These are phyloP conservation scores for Mesembrinibis cayennensis DNA, from an alignment of 2,113 vertebrate species.

Conservation along the genomic window DNA sequence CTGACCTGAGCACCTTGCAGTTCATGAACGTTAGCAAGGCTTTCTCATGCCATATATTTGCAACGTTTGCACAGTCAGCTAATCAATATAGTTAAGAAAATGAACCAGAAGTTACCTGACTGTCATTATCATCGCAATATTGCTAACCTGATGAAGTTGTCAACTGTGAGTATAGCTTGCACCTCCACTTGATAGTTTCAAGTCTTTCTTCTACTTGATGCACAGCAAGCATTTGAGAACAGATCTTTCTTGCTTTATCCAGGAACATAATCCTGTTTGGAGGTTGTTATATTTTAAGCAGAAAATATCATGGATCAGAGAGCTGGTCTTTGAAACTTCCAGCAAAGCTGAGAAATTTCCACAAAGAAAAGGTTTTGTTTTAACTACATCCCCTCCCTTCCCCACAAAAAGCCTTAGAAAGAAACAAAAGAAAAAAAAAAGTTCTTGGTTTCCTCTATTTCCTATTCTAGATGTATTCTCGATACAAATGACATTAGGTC, in stretches of 20 bases:
- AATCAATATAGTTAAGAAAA: not conserved
- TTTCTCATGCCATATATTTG: not conserved
- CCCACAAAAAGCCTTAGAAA: not conserved
- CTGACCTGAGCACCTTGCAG: not conserved
- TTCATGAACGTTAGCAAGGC: not conserved
- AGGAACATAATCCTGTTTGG: not conserved
- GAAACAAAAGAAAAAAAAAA: not conserved
- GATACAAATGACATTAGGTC: not conserved
- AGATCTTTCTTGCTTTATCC: not conserved
- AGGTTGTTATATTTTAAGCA: not conserved
- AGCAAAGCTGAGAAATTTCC: not conserved
- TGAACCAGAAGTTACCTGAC: not conserved
- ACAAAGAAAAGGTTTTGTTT: not conserved
- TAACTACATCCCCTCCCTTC: fast-evolving
- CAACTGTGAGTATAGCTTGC: fast-evolving
- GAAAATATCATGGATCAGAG: not conserved
- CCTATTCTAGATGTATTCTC: not conserved
- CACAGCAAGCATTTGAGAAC: not conserved
- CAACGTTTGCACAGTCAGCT: not conserved
- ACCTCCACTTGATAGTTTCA: not conserved
- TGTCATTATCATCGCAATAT: not conserved
- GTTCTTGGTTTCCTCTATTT: fast-evolving
- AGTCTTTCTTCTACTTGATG: not conserved
- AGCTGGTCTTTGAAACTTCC: not conserved
- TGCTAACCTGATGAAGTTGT: not conserved